phyloP scores from a whole-genome alignment of 2,888 invertebrate species.

The Diaperis boleti region DNA sequence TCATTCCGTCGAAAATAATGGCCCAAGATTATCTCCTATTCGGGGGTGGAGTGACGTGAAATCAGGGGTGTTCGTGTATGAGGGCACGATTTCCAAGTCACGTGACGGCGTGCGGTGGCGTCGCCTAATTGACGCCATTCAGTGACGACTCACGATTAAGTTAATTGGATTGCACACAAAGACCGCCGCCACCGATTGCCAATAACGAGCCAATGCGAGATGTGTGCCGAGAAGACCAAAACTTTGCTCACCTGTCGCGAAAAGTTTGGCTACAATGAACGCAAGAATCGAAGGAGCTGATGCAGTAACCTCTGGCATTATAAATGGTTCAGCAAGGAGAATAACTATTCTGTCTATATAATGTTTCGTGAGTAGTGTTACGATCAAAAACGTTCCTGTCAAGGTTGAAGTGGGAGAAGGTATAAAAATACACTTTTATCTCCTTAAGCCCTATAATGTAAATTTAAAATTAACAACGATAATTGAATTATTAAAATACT shows the following conservation, averaged over 20 bases:
- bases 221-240: too few relatives aligned
- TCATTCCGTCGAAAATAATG: conserved; percentile 23
- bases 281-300: too few relatives aligned
- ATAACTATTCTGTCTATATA: too few relatives aligned
- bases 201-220: conserved; percentile 59
- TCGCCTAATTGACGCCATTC: conserved; percentile 64
- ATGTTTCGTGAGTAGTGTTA: too few relatives aligned
- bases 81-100: conserved; percentile 48
- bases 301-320: too few relatives aligned
- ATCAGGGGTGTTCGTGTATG: conserved; percentile 37
- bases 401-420: too few relatives aligned
- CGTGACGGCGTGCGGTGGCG: conserved; percentile 55
- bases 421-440: too few relatives aligned
- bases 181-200: conserved; percentile 59
- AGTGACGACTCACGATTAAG: conserved; percentile 63
- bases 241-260: conserved; percentile 15
- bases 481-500: too few relatives aligned
- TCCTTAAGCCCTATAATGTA: too few relatives aligned
- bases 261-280: not conserved
- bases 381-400: too few relatives aligned
- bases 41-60: conserved; percentile 2
- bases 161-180: conserved; percentile 64
- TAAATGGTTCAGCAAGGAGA: too few relatives aligned
- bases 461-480: too few relatives aligned
- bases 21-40: conserved; percentile 40